These are phyloP conservation scores for Artibeus jamaicensis DNA, from an alignment of 2,797 vertebrate species.

Conservation along the genomic window DNA sequence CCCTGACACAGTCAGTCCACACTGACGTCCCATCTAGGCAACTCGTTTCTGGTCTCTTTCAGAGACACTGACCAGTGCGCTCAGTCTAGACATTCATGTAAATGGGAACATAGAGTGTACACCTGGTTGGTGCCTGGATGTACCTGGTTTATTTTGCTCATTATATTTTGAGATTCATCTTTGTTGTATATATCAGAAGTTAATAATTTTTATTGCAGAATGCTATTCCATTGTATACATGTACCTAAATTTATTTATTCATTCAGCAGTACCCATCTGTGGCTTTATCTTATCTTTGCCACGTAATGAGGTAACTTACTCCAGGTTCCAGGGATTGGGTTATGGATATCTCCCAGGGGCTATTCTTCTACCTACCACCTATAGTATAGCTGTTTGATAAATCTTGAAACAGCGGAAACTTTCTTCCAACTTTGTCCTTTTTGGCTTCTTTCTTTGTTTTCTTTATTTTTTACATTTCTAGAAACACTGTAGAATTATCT, in stretches of 20 bases:
- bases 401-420: not conserved
- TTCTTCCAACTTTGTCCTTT: not conserved
- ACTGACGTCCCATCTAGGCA: not conserved
- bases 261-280: not conserved
- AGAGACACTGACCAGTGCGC: not conserved
- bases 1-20: not conserved
- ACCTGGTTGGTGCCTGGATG: not conserved
- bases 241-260: not conserved
- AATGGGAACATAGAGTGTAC: not conserved
- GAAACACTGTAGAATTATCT: not conserved
- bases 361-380: not conserved
- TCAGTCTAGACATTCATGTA: not conserved
- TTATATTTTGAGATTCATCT: not conserved
- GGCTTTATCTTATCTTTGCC: not conserved
- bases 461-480: not conserved
- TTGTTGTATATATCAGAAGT: not conserved
- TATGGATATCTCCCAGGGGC: not conserved
- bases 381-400: not conserved
- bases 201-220: not conserved
- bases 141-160: not conserved
- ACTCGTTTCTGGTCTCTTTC: not conserved
- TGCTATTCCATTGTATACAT: not conserved
- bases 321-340: not conserved
- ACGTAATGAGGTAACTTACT: not conserved
- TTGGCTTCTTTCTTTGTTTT: not conserved